Evolutionary conservation across 2,888 invertebrate genomes (phyloP), one percentile per base, ranked within the genome.

Genomic region (Diaprepes abbreviatus): DNA sequence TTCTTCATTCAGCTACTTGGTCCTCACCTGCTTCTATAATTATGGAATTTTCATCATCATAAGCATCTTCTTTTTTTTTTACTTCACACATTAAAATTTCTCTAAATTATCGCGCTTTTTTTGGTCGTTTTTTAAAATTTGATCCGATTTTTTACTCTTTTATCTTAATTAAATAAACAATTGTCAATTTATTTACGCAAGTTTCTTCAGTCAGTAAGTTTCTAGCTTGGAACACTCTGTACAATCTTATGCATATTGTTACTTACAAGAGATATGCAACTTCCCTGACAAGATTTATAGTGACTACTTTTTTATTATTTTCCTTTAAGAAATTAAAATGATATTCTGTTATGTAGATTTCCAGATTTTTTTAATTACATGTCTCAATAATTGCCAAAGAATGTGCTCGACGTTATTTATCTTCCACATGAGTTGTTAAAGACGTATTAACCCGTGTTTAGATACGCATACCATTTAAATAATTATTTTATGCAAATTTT

Each of bases 261-360:
- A 14, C 16, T 28, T 28, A 50, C 14, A 28, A 28, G 9, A 50
- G 28, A 28, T 50, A 28, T 28, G 48, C 48, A 28, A 28, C 48
- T 50, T 50, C 48, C 48, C 48, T 50, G 48, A 50, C 48, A 50
- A 28, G 48, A 50, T 50, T 50, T 50, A 50, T 50, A 24, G 48
- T 31, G 28, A 28, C 28, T 9, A 28, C 48, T 50, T 50, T 40
- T 50, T 50, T 50, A 31, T 24, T 50, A 50, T 50, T 50, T 28
- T 28, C 28, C 28, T 50, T 16, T 16, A 28, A 50, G 48, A 31
- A 50, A 28, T 50, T 9, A 7, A 50, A 50, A 50, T 50, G 28
- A 50, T 50, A 28, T 50, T 50, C 48, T 28, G 14, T 28, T 50
- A 50, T 50, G 48, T 50, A 50, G 14, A 50, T 50, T 7, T 16